These are phyloP conservation scores for Sternotherus odoratus DNA, from an alignment of 2,797 vertebrate genomes.

Conservation along the genomic window DNA sequence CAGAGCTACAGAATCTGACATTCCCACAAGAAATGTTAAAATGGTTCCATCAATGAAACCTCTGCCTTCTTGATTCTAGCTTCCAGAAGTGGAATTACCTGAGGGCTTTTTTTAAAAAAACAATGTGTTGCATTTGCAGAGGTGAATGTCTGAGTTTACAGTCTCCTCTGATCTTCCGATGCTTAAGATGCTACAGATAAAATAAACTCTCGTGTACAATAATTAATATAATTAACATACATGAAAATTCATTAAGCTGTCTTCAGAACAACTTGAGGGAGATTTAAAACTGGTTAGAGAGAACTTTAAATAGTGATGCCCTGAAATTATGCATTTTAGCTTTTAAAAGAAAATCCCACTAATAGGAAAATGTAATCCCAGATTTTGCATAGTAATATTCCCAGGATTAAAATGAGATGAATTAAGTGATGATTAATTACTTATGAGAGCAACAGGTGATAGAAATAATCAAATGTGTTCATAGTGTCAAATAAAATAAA, in stretches of 20 bases:
- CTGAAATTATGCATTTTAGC: not conserved
- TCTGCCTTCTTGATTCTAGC: slow-evolving; percentile 17
- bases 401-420: not conserved
- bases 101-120: slow-evolving; percentile 16
- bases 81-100: slow-evolving; percentile 49
- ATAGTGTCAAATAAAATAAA: not conserved
- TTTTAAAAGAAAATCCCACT: not conserved
- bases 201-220: not conserved
- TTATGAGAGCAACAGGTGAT: not conserved
- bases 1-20: not conserved
- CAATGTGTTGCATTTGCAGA: not conserved
- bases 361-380: not conserved
- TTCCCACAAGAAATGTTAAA: slow-evolving; percentile 63
- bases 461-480: not conserved
- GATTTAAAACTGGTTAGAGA: not conserved
- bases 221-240: slow-evolving; percentile 30
- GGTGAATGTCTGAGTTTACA: not conserved
- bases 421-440: slow-evolving; percentile 5
- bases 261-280: not conserved
- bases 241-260: not conserved
- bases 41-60: slow-evolving; percentile 39
- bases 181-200: not conserved
- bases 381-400: not conserved
- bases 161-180: not conserved
- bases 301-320: not conserved